Base-by-base conservation (phyloP, 2,888 invertebrate species). In the Acronicta alni region DNA sequence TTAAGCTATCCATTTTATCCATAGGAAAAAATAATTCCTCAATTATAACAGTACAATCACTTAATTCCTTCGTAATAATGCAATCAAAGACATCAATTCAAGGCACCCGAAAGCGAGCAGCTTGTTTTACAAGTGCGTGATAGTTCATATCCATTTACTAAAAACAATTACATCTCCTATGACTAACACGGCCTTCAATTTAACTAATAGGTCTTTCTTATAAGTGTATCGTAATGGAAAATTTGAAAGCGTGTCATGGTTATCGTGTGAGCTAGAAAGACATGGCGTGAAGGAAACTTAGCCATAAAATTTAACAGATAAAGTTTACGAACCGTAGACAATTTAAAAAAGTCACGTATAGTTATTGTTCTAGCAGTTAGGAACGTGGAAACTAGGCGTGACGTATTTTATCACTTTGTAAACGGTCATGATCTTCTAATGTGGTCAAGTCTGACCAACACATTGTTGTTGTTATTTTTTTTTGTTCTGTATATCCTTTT, bases 241-340 rank as follows among this genome's bases (percentile, higher is more conserved):
- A 48, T 58, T 48, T 53, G 62, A 75, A 75, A 77, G 67, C 62
- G 52, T 73, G 67, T 73, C 77, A 76, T 48, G 77, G 74, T 23
- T 59, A 55, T 15, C 26, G 30, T 41, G 49, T 57, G 42, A 46
- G 44, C 30, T 15, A 58, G 20, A 56, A 75, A 79, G 57, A 67
- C 39, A 20, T 61, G 53, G 65, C 68, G 64, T 65, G 67, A 58
- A 47, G 4, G n/a, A 30, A 46, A 53, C 53, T 38, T 35, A 51
- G 20, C 44, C 51, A 72, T 75, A 75, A 75, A 71, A 63, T 57
- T 63, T 67, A 37, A 68, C 44, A 62, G 63, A 64, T 67, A 67
- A 59, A 43, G 23, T 66, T 74, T 62, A 78, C 56, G 65, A 62
- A 49, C 70, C 72, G 52, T 72, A 59, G 20, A 58, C 44, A 42